Evolutionary conservation across 2,797 vertebrate species (phyloP).

Genomic region (Euthynnus affinis): DNA sequence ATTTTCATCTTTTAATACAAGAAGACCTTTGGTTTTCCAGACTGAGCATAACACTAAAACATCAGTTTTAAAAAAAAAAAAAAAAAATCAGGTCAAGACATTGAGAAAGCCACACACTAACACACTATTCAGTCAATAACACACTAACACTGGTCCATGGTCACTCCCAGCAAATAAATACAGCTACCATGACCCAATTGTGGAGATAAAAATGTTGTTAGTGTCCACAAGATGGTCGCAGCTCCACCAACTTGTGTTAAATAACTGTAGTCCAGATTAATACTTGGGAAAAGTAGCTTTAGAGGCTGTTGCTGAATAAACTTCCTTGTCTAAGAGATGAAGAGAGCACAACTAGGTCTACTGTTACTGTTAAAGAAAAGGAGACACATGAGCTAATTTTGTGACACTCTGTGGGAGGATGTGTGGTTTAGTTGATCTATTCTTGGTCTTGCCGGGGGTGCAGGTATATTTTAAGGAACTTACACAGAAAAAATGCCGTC

Average conservation of each 20-base stretch:
- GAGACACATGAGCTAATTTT: conserved; percentile 51
- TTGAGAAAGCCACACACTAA: not conserved
- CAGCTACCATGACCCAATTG: not conserved
- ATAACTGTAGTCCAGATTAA: not conserved
- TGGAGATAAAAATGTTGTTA: not conserved
- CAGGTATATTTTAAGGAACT: conserved; percentile 68
- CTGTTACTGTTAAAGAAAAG: conserved; percentile 33
- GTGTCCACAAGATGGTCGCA: not conserved
- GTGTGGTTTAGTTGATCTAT: conserved; percentile 71
- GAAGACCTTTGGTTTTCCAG: not conserved
- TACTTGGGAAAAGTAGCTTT: not conserved
- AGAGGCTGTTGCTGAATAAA: not conserved
- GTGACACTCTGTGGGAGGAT: conserved; percentile 59
- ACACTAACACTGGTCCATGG: not conserved
- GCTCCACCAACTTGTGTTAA: not conserved
- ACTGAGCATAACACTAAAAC: not conserved
- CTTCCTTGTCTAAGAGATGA: not conserved
- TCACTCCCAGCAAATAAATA: not conserved
- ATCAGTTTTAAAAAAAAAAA: too few species aligned
- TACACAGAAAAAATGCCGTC: conserved; percentile 57
- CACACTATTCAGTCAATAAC: not conserved
- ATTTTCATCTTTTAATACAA: not conserved
- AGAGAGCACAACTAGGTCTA: conserved; percentile 39
- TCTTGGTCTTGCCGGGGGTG: conserved; percentile 56
- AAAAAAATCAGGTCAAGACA: conserved; percentile 18